A percentile compares a stretch with the other conserved stretches of the same genome.
Evolutionary conservation across 2,797 vertebrate genomes (phyloP).

Genomic region (Linurgus olivaceus): DNA sequence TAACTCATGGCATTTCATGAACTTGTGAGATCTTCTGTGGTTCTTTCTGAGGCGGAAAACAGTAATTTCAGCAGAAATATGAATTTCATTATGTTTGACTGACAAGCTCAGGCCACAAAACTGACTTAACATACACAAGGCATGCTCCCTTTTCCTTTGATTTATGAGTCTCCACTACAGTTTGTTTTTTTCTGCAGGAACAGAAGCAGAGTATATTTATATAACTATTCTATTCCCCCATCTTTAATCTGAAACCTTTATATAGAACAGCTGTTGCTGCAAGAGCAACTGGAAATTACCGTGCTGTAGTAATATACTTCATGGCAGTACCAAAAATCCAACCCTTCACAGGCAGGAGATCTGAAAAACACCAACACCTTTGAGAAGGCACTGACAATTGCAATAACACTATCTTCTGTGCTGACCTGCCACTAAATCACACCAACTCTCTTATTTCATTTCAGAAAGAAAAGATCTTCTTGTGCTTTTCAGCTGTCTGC

Average conservation of each 20-base stretch:
- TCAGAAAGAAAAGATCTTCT: background rate
- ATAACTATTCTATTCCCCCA: background rate
- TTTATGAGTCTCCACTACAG: background rate
- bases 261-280: background rate
- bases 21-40: background rate
- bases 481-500: background rate
- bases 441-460: background rate
- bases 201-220: background rate
- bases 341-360: background rate
- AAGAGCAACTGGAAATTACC: background rate
- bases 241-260: background rate
- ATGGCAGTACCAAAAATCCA: rapidly evolving
- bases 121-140: background rate
- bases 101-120: background rate
- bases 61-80: background rate
- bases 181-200: constrained; percentile 3
- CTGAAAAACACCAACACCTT: background rate
- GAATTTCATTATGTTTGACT: background rate
- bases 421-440: background rate
- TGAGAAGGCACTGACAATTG: background rate
- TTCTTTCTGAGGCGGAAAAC: background rate
- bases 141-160: background rate
- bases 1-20: background rate
- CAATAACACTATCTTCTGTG: background rate
- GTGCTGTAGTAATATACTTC: background rate